These are phyloP conservation scores for Porites evermanni DNA, from an alignment of 92 coral and sea anemone genomes.

Conservation along the genomic window DNA sequence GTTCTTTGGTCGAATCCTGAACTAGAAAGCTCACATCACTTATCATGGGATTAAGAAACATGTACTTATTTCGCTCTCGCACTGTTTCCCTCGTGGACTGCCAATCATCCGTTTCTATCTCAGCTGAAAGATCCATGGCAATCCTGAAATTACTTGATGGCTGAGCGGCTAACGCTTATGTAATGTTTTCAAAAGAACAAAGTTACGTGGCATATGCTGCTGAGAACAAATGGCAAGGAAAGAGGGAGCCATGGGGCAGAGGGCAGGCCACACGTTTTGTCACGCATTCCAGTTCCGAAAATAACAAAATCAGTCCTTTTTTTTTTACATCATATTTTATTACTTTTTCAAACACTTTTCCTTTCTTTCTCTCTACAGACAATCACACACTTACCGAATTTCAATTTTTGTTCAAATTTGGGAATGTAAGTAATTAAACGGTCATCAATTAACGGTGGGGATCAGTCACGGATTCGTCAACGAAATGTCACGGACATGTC, in stretches of 20 bases:
- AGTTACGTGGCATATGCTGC: background rate
- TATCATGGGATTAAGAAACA: slow-evolving; percentile 64
- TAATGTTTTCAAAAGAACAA: background rate
- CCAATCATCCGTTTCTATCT: slow-evolving; percentile 66
- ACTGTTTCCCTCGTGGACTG: slow-evolving; percentile 68
- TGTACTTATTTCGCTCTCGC: slow-evolving; percentile 68
- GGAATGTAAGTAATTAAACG: too few relatives aligned
- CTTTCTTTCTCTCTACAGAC: too few relatives aligned
- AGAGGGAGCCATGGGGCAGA: background rate
- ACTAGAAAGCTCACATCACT: slow-evolving; percentile 73
- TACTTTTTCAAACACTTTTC: too few relatives aligned
- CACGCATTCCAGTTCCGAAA: background rate
- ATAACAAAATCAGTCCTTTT: too few relatives aligned
- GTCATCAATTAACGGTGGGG: too few relatives aligned
- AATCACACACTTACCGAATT: too few relatives aligned
- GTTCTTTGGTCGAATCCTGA: slow-evolving; percentile 39
- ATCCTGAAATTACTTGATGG: background rate
- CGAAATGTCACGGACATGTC: too few relatives aligned
- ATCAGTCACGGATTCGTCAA: too few relatives aligned
- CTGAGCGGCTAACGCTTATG: background rate
- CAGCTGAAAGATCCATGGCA: slow-evolving; percentile 64
- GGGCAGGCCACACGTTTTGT: background rate
- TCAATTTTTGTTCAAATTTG: too few relatives aligned
- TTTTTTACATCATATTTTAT: too few relatives aligned
- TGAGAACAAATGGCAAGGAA: background rate